Percentiles rank a stretch among this genome's conserved stretches.
Evolutionary conservation across 1,140 invertebrate species (phyloP).

Genomic region (Drosophila ficusphila): DNA sequence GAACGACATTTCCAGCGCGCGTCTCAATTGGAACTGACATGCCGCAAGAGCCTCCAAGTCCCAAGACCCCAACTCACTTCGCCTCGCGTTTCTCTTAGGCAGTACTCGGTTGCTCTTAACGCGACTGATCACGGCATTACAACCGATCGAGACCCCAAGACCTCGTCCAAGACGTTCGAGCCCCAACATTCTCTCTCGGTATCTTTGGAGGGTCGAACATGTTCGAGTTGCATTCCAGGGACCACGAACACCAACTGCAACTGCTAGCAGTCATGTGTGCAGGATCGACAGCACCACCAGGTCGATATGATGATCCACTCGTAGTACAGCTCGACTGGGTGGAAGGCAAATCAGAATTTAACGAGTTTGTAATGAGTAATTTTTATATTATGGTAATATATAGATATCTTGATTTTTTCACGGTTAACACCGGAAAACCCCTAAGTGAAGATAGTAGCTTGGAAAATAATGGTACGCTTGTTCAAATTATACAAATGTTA

Average conservation of each 20-base stretch:
- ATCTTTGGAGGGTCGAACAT: neutral
- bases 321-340: constrained; percentile 18
- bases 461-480: too few species aligned
- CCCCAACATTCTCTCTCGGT: neutral
- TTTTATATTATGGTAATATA: too few species aligned
- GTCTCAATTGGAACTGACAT: neutral
- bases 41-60: neutral
- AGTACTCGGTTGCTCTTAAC: neutral
- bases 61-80: neutral
- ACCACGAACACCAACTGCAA: neutral
- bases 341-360: neutral
- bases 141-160: neutral
- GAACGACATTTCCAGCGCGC: constrained; percentile 12
- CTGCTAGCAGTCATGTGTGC: constrained; percentile 13
- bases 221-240: neutral
- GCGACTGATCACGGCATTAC: neutral
- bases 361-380: too few species aligned
- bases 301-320: constrained; percentile 29
- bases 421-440: too few species aligned
- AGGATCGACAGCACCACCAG: constrained; percentile 26
- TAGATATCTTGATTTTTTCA: neutral
- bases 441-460: too few species aligned
- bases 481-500: too few species aligned
- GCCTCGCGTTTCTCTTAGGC: neutral
- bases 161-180: neutral